Evolutionary conservation across 1,140 invertebrate genomes (phyloP).

Genomic region (Ericerus pela): DNA sequence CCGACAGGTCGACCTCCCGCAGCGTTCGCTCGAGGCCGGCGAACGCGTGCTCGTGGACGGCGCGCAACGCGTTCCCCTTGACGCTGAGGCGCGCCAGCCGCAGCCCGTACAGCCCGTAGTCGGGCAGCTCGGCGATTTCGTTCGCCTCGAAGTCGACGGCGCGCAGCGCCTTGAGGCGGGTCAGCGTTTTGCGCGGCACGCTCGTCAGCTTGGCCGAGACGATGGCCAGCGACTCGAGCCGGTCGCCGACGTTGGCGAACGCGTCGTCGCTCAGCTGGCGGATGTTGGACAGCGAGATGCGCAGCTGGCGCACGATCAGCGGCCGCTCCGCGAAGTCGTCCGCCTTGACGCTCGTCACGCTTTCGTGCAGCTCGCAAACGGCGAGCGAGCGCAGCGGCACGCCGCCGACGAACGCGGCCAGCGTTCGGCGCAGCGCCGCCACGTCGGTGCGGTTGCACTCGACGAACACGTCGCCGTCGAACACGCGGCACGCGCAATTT

Average conservation of each 20-base stretch:
- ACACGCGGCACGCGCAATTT: slow-evolving; percentile 76
- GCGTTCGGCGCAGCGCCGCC: slow-evolving; percentile 35
- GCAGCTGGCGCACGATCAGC: slow-evolving; percentile 43
- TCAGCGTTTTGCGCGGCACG: slow-evolving; percentile 66
- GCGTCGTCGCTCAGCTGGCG: slow-evolving; percentile 14
- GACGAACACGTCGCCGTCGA: slow-evolving; percentile 75
- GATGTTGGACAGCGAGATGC: slow-evolving; percentile 17
- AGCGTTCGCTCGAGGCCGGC: slow-evolving; percentile 65
- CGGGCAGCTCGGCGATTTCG: slow-evolving; percentile 61
- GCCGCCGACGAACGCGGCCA: slow-evolving; percentile 37
- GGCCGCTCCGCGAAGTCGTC: neutral
- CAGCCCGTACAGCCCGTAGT: slow-evolving; percentile 73
- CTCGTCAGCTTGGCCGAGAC: slow-evolving; percentile 60
- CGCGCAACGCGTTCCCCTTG: slow-evolving; percentile 62
- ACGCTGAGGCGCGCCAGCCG: slow-evolving; percentile 65
- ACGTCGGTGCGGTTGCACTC: slow-evolving; percentile 71
- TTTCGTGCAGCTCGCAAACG: slow-evolving; percentile 68
- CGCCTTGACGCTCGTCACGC: slow-evolving; percentile 50
- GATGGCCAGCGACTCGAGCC: slow-evolving; percentile 63
- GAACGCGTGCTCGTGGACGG: slow-evolving; percentile 69
- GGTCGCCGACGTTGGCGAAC: slow-evolving; percentile 41
- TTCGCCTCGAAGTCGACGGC: slow-evolving; percentile 74
- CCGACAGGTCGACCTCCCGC: slow-evolving; percentile 65
- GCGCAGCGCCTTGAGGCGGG: slow-evolving; percentile 50
- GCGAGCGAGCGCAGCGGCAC: slow-evolving; percentile 60